Evolutionary conservation across 2,888 invertebrate genomes (phyloP).

Genomic region (Aspidiotus destructor): DNA sequence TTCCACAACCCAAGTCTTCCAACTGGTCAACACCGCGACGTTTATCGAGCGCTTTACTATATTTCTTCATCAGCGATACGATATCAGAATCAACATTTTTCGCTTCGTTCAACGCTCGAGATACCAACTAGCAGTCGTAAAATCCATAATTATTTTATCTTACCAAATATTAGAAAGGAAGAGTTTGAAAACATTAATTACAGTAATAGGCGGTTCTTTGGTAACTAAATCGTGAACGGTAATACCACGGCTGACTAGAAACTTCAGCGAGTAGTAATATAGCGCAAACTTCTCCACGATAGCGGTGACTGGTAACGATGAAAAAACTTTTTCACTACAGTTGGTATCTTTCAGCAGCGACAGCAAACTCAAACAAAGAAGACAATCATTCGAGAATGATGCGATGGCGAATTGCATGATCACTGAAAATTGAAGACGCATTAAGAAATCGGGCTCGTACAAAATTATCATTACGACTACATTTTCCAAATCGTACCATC

Average conservation of each 20-base stretch:
- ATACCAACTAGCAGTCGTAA: constrained; percentile 10
- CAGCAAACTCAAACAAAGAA: constrained; percentile 6
- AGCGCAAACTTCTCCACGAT: constrained; percentile 24
- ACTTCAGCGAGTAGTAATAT: constrained; percentile 21
- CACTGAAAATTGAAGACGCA: constrained; percentile 5
- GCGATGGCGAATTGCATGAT: constrained; percentile 13
- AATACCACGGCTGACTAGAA: background rate
- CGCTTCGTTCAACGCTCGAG: background rate
- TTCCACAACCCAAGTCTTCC: constrained; percentile 25
- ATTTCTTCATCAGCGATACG: constrained; percentile 17
- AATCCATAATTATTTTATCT: background rate
- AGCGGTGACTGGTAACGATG: constrained; percentile 12
- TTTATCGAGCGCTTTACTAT: constrained; percentile 11
- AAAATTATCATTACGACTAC: too few relatives aligned
- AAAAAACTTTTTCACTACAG: constrained; percentile 22
- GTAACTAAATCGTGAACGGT: constrained; percentile 1
- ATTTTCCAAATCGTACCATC: too few relatives aligned
- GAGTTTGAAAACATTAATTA: background rate
- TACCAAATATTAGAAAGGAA: background rate
- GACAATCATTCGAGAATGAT: constrained; percentile 14
- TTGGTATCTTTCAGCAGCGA: constrained; percentile 9
- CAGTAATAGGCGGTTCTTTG: constrained; percentile 5
- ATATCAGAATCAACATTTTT: background rate
- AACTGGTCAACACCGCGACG: constrained; percentile 12
- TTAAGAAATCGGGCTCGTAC: too few relatives aligned